phyloP scores from a whole-genome alignment of 2,113 vertebrate species.

The Tonatia bakeri region DNA sequence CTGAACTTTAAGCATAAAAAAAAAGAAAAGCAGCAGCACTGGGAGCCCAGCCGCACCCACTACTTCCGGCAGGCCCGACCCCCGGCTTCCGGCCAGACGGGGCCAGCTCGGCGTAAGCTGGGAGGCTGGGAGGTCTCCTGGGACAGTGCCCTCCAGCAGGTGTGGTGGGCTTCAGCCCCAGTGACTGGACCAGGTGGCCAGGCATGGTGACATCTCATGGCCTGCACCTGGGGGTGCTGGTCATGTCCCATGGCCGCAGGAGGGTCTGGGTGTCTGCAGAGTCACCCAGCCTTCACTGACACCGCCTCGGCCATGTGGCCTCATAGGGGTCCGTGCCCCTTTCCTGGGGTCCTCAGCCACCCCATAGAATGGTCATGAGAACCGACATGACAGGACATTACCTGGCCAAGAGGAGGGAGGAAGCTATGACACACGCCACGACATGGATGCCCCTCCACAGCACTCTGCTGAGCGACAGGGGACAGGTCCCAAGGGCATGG shows the following conservation, averaged over 20 bases:
- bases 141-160: not conserved
- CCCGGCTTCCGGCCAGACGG: not conserved
- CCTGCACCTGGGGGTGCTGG: not conserved
- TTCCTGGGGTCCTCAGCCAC: not conserved
- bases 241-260: rapidly evolving
- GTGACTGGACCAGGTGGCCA: rapidly evolving
- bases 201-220: not conserved
- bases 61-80: not conserved
- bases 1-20: slow-evolving; percentile 24
- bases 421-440: rapidly evolving
- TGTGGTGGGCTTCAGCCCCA: not conserved
- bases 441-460: rapidly evolving
- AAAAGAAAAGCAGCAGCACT: not conserved
- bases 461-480: rapidly evolving
- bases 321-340: not conserved
- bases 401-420: rapidly evolving
- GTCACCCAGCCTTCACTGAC: not conserved
- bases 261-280: not conserved
- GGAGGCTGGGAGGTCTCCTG: not conserved
- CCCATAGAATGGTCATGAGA: rapidly evolving
- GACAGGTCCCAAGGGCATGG: rapidly evolving
- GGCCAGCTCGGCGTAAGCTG: rapidly evolving
- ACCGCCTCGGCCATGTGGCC: rapidly evolving
- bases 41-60: not conserved
- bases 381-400: rapidly evolving